Conservation (phyloP, 1,140 invertebrate species). For the Samia ricini region DNA sequence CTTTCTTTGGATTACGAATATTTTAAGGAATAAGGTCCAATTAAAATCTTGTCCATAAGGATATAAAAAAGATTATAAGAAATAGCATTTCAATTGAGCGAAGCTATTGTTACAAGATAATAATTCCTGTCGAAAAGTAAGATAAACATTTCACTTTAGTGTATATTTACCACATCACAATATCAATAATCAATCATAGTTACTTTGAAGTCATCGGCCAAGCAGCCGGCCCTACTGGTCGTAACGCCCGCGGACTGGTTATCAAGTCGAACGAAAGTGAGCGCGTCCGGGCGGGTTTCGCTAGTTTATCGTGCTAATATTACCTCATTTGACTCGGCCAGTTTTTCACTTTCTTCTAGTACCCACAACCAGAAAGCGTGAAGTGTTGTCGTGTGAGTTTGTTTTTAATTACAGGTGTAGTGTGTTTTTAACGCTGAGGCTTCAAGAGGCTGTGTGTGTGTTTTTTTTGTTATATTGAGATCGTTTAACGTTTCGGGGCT, state of each 20-base stretch:
- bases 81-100: neutral
- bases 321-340: slow-evolving; percentile 52
- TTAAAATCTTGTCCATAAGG: too few relatives aligned
- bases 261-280: slow-evolving; percentile 53
- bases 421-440: neutral
- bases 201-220: neutral
- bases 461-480: neutral
- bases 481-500: neutral
- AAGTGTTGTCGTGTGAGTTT: slow-evolving; percentile 19
- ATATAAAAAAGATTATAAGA: too few relatives aligned
- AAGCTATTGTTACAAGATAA: neutral
- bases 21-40: too few relatives aligned
- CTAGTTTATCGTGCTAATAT: slow-evolving; percentile 43
- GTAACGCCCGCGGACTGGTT: neutral
- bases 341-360: slow-evolving; percentile 59
- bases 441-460: neutral
- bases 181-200: neutral
- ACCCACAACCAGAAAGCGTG: slow-evolving; percentile 51
- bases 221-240: neutral
- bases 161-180: neutral
- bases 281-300: slow-evolving; percentile 36
- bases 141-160: neutral
- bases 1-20: too few relatives aligned
- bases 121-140: neutral
- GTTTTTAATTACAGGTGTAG: neutral